Percentiles rank a stretch among this genome's conserved stretches.
Conservation (phyloP, 1,140 invertebrate species). For the Conus betulinus region DNA sequence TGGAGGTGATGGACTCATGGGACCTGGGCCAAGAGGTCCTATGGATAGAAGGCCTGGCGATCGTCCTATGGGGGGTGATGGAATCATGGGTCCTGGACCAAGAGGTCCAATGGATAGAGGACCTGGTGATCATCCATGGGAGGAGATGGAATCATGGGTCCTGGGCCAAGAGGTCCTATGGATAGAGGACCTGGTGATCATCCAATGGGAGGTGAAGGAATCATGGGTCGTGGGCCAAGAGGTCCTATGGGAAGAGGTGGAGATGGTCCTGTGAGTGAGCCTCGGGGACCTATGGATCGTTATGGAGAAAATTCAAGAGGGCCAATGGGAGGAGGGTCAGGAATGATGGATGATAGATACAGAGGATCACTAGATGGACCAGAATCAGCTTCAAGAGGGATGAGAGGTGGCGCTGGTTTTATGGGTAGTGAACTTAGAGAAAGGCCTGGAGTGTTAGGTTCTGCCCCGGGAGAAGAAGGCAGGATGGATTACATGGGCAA, state of each 20-base stretch:
- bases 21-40: not conserved
- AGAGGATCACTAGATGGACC: not conserved
- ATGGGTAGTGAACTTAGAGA: not conserved
- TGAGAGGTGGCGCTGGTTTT: not conserved
- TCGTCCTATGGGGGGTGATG: not conserved
- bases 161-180: not conserved
- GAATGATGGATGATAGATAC: not conserved
- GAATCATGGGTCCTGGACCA: not conserved
- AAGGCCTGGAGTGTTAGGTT: not conserved
- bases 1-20: not conserved
- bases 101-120: slow-evolving; percentile 2
- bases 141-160: not conserved
- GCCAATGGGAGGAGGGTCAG: not conserved
- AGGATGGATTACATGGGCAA: not conserved
- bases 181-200: not conserved
- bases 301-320: not conserved
- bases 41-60: not conserved
- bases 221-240: not conserved
- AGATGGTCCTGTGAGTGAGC: not conserved
- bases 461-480: not conserved
- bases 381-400: not conserved
- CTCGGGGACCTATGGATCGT: not conserved
- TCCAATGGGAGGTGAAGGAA: not conserved
- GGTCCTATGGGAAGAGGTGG: not conserved
- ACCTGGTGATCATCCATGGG: not conserved